Evolutionary conservation across 2,113 vertebrate genomes (phyloP), one percentile per base, ranked within the genome.

Genomic region (Catharus bicknelli): DNA sequence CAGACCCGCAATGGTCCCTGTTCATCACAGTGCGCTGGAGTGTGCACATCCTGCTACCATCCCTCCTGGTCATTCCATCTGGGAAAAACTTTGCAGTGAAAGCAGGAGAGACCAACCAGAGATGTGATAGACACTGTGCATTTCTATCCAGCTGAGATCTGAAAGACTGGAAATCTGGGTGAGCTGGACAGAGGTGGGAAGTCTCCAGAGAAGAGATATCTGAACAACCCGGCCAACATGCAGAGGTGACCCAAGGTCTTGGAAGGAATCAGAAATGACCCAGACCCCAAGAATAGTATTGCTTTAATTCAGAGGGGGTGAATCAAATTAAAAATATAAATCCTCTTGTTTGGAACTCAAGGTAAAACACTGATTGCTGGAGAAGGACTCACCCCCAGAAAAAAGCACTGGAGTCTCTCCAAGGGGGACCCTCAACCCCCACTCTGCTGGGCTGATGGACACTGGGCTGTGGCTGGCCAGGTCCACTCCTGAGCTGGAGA

Each of bases 1-100:
- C 21, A 30, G 43, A 36, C 22, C 26, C 0, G 0, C 7, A 42
- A 13, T 1, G 0, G 30, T 40, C 16, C 8, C 68, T 29, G 36
- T 18, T 72, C 30, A 54, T 11, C 1, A 5, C 45, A 29, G 16
- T 0, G 1, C 40, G 59, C 68, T 81, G 30, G 25, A 43, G 36
- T 12, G 6, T 4, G 20, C 32, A 54, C 2, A 1, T 29, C 70
- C 66, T 72, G 54, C 26, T 59, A 7, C 43, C 0, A 0, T 18
- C 53, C 43, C 20, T 40, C 42, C 73, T 14, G 26, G 29, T 38
- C 45, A 26, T 5, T 3, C 12, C 1, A 1, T 40, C 32, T 36
- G 54, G 16, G 26, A 51, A 78, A 58, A 83, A n/a, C 29, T 68
- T 55, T 53, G 48, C 30, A 61, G 50, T n/a, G 38, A 76, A 73